Percentiles rank a stretch among this genome's conserved stretches.
Conservation (phyloP, 2,888 invertebrate genomes). For the Amblyjoppa proteus region DNA sequence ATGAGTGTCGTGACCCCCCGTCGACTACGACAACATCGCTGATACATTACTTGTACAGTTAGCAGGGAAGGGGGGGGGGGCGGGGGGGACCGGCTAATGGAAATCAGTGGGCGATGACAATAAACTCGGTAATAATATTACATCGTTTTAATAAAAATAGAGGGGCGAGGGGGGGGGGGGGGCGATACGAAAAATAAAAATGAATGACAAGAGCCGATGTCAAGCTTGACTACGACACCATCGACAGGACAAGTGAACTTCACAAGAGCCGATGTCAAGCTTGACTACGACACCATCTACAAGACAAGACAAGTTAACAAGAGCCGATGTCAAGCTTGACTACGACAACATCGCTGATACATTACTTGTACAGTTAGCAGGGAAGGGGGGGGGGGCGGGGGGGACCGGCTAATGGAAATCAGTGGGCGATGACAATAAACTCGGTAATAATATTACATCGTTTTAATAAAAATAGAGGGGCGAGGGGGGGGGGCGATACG, state of each 20-base stretch:
- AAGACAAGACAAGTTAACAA: too few species aligned
- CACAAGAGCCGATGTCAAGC: too few species aligned
- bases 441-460: not conserved
- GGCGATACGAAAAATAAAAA: not conserved
- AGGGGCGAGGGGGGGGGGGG: too few species aligned
- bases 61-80: not conserved
- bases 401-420: not conserved
- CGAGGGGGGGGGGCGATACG: too few species aligned
- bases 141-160: not conserved
- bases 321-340: too few species aligned
- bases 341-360: constrained; percentile 12
- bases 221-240: too few species aligned
- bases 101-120: constrained; percentile 7
- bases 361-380: not conserved
- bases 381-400: not conserved
- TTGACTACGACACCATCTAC: too few species aligned
- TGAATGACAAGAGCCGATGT: not conserved
- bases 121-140: not conserved
- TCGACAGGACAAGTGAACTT: too few species aligned
- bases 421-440: constrained; percentile 7
- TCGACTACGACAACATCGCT: not conserved
- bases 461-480: not conserved
- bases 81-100: not conserved
- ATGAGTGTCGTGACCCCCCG: constrained; percentile 15
- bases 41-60: not conserved